Conservation (phyloP, 2,888 invertebrate genomes). For the Callyntrura guangdongensis region DNA sequence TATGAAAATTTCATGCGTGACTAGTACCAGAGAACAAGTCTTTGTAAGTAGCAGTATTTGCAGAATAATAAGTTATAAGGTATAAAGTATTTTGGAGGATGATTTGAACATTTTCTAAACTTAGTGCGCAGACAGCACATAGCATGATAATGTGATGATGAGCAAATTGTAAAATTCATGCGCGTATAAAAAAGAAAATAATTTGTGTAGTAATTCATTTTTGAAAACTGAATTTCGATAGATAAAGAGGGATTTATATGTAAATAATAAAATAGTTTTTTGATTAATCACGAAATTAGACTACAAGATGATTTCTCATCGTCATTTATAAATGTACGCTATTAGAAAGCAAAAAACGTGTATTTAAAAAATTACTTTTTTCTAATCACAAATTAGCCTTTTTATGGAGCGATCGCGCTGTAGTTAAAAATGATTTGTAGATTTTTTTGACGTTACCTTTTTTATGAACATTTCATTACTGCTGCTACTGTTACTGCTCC, state of each 20-base stretch:
- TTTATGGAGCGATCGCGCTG: slow-evolving; percentile 5
- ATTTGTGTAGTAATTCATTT: background rate
- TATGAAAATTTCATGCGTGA: slow-evolving; percentile 66
- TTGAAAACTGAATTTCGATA: background rate
- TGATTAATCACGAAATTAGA: slow-evolving; percentile 20
- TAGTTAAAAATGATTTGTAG: slow-evolving; percentile 22
- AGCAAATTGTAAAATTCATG: too few relatives aligned
- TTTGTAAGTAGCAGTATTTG: background rate
- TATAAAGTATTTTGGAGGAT: background rate
- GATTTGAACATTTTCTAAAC: slow-evolving; percentile 5
- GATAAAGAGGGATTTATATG: background rate
- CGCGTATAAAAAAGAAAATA: too few relatives aligned
- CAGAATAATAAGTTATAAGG: too few relatives aligned
- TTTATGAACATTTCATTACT: slow-evolving; percentile 68
- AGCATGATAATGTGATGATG: background rate
- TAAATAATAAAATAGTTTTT: slow-evolving; percentile 1
- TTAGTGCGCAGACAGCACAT: background rate
- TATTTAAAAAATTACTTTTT: too few relatives aligned
- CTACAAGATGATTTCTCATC: slow-evolving; percentile 67
- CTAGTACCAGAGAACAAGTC: slow-evolving; percentile 48
- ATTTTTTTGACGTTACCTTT: slow-evolving; percentile 62
- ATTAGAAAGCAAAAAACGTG: slow-evolving; percentile 74
- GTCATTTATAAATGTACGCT: slow-evolving; percentile 41
- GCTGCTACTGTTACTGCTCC: slow-evolving; percentile 18
- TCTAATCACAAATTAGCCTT: slow-evolving; percentile 41